A percentile compares a stretch with the other conserved stretches of the same genome.
These are phyloP conservation scores for Panthera tigris DNA, from an alignment of 2,113 vertebrate genomes.

Conservation along the genomic window DNA sequence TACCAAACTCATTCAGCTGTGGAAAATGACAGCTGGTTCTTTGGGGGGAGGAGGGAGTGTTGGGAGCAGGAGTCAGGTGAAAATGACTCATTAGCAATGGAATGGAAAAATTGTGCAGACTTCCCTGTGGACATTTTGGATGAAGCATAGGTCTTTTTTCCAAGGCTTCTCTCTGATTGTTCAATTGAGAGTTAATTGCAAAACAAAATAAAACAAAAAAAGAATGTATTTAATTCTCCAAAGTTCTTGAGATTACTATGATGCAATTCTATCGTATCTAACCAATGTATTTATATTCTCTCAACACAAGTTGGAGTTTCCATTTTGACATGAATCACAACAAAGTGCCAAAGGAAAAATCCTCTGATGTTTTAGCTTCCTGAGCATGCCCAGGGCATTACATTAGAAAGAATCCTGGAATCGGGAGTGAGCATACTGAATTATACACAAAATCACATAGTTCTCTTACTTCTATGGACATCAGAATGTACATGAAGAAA, in stretches of 20 bases:
- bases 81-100: slow-evolving; percentile 75
- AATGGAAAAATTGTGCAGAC: slow-evolving; percentile 70
- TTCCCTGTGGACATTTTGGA: slow-evolving; percentile 29
- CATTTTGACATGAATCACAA: background rate
- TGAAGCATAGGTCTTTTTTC: background rate
- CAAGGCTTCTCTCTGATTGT: background rate
- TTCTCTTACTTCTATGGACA: background rate
- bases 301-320: background rate
- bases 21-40: slow-evolving; percentile 73
- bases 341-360: background rate
- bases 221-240: background rate
- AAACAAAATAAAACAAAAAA: background rate
- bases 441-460: background rate
- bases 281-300: background rate
- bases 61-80: slow-evolving; percentile 67
- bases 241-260: background rate
- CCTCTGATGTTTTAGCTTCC: background rate
- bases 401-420: background rate
- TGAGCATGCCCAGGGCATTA: background rate
- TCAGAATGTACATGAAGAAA: background rate
- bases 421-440: background rate
- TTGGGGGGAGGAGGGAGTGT: background rate
- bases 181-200: background rate
- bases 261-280: background rate
- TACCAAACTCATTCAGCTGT: slow-evolving; percentile 64